phyloP scores from a whole-genome alignment of 2,888 invertebrate genomes.

The Agrochola lota region DNA sequence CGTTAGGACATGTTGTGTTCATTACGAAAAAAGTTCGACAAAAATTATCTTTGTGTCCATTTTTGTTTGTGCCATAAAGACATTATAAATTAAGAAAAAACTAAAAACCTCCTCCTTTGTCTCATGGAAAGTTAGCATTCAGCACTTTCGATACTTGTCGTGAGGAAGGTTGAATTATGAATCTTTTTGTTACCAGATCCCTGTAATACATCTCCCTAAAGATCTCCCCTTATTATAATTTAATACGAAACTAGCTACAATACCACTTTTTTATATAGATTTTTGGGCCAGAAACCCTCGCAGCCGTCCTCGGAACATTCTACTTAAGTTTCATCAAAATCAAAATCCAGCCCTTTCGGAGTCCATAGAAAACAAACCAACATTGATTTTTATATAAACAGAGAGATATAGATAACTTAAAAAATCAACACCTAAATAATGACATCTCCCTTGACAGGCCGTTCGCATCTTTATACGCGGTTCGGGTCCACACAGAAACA shows the following conservation, averaged over 20 bases:
- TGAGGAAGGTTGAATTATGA: not conserved
- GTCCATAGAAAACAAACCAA: too few species aligned
- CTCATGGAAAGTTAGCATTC: not conserved
- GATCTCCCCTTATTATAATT: not conserved
- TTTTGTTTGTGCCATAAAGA: not conserved
- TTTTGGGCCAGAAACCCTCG: too few species aligned
- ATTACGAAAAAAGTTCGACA: not conserved
- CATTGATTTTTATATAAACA: too few species aligned
- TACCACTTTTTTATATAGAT: too few species aligned
- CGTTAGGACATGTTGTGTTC: not conserved
- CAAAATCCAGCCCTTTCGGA: too few species aligned
- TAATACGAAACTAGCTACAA: not conserved
- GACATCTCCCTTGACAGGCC: conserved; percentile 85
- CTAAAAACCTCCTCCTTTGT: not conserved
- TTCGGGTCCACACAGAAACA: conserved; percentile 94
- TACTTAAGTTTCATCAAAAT: too few species aligned
- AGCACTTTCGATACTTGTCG: not conserved
- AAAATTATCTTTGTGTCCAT: not conserved
- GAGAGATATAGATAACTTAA: too few species aligned
- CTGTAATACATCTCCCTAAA: not conserved
- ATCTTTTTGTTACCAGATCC: not conserved
- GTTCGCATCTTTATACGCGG: conserved; percentile 94
- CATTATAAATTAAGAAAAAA: not conserved
- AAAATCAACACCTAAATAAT: not conserved
- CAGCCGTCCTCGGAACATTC: too few species aligned